Evolutionary conservation across 2,797 vertebrate species (phyloP).

Genomic region (Remorina albescens): DNA sequence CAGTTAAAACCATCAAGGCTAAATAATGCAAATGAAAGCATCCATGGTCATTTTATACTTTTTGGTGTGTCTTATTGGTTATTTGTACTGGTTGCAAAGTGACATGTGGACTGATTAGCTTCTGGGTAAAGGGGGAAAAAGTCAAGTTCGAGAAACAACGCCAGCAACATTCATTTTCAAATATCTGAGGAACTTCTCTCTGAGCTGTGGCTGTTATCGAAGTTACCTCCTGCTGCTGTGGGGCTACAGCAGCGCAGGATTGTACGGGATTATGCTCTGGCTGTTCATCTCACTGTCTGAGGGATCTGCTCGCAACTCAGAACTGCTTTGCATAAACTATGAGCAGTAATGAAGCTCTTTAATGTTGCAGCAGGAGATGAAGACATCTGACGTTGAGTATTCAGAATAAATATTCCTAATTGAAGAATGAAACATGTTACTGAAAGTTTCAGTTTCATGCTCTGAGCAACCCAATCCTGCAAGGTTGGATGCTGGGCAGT

Average conservation of each 20-base stretch:
- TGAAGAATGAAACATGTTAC: too few species aligned
- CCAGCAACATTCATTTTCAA: not conserved
- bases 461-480: too few species aligned
- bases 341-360: slow-evolving; percentile 41
- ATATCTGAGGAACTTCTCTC: not conserved
- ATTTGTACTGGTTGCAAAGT: not conserved
- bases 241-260: slow-evolving; percentile 33
- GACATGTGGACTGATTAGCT: not conserved
- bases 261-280: slow-evolving; percentile 47
- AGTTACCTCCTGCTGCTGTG: slow-evolving; percentile 33
- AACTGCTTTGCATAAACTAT: slow-evolving; percentile 66
- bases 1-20: slow-evolving; percentile 29
- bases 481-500: too few species aligned
- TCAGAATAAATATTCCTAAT: too few species aligned
- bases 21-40: slow-evolving; percentile 32
- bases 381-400: too few species aligned
- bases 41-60: not conserved
- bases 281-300: slow-evolving; percentile 29
- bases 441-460: too few species aligned
- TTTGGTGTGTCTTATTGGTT: not conserved
- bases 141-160: not conserved
- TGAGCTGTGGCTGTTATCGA: slow-evolving; percentile 19
- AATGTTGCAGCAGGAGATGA: slow-evolving; percentile 8
- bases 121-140: not conserved
- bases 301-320: slow-evolving; percentile 44